These are phyloP conservation scores for Pentalonia nigronervosa DNA, from an alignment of 1,140 invertebrate species.

Conservation along the genomic window DNA sequence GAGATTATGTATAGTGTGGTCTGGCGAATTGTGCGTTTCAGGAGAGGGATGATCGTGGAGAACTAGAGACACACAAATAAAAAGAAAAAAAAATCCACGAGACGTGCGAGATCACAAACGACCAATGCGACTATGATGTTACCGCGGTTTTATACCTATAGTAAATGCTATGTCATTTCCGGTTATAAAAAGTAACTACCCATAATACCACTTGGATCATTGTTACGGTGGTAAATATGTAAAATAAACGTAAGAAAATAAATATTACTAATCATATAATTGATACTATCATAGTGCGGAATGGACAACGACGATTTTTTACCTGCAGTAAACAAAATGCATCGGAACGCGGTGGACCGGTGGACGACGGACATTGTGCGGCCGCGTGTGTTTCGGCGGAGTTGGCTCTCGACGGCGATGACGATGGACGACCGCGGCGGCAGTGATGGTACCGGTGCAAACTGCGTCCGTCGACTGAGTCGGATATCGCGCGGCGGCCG, in stretches of 20 bases:
- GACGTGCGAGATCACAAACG: neutral
- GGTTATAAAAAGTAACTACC: neutral
- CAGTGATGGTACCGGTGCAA: conserved; percentile 28
- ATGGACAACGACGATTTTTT: neutral
- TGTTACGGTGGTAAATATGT: too few relatives aligned
- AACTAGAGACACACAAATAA: neutral
- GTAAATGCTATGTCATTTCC: neutral
- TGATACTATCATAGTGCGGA: too few relatives aligned
- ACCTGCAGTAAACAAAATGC: conserved; percentile 1
- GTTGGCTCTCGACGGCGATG: neutral
- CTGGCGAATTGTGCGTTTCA: neutral
- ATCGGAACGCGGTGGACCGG: neutral
- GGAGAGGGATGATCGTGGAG: neutral
- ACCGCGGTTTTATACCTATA: neutral
- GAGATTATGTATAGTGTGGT: neutral
- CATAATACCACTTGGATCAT: neutral
- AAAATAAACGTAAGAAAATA: too few relatives aligned
- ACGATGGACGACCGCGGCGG: neutral
- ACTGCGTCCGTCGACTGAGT: conserved; percentile 33
- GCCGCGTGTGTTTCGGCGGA: neutral
- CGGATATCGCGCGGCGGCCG: neutral
- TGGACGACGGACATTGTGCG: conserved; percentile 11
- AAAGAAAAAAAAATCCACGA: neutral
- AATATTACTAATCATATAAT: too few relatives aligned
- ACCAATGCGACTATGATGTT: too few relatives aligned